Percentiles rank a stretch among this genome's conserved stretches.
Evolutionary conservation across 1,140 invertebrate genomes (phyloP).

Genomic region (Bombus balteatus): DNA sequence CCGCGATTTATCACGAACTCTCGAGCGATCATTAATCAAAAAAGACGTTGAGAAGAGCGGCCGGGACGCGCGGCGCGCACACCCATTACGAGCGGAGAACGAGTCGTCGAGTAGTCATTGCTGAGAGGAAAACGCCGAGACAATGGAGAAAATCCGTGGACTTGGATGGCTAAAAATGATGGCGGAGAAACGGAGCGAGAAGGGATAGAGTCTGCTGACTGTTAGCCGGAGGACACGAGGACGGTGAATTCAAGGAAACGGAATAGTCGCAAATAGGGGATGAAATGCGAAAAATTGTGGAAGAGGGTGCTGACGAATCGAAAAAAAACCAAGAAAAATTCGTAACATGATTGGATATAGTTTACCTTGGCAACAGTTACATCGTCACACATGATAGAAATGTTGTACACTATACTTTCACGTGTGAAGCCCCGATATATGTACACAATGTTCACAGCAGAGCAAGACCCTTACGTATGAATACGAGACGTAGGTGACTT

Average conservation of each 20-base stretch:
- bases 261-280: slow-evolving; percentile 25
- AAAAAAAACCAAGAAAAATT: neutral
- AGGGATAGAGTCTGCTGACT: slow-evolving; percentile 2
- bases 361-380: neutral
- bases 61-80: neutral
- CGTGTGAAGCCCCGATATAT: too few species aligned
- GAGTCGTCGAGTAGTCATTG: slow-evolving; percentile 50
- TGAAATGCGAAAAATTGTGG: slow-evolving; percentile 16
- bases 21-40: slow-evolving; percentile 64
- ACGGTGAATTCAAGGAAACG: neutral
- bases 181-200: neutral
- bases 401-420: too few species aligned
- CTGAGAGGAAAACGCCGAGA: slow-evolving; percentile 53
- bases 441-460: too few species aligned
- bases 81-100: slow-evolving; percentile 55
- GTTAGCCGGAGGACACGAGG: slow-evolving; percentile 49
- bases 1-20: slow-evolving; percentile 61
- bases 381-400: too few species aligned
- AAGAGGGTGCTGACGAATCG: neutral
- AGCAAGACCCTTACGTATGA: too few species aligned
- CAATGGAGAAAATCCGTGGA: slow-evolving; percentile 61
- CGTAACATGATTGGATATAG: neutral
- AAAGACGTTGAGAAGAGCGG: slow-evolving; percentile 31
- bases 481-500: too few species aligned
- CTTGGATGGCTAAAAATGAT: slow-evolving; percentile 20